Evolutionary conservation across 2,113 vertebrate genomes (phyloP).

Genomic region (Microcebus griseorufus): DNA sequence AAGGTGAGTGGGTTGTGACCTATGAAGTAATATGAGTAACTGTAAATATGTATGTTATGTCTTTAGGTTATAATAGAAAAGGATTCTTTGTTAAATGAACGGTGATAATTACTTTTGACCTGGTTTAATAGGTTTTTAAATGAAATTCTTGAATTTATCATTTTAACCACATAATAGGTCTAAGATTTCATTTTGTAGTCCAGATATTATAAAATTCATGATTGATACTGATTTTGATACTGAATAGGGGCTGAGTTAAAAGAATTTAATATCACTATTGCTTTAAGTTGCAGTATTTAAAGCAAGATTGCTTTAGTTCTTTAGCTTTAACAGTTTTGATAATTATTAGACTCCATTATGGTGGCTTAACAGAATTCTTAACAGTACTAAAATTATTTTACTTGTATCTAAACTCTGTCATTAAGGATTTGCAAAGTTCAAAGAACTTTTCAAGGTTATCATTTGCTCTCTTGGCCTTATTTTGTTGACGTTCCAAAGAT

Average conservation of each 20-base stretch:
- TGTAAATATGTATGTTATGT: slow-evolving; percentile 19
- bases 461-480: neutral
- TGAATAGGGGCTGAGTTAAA: neutral
- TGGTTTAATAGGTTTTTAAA: slow-evolving; percentile 18
- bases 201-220: slow-evolving; percentile 12
- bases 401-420: neutral
- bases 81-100: slow-evolving; percentile 35
- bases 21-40: neutral
- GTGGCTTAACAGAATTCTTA: neutral
- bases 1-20: slow-evolving; percentile 87
- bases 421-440: neutral
- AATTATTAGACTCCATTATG: neutral
- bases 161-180: neutral
- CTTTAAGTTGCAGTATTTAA: neutral
- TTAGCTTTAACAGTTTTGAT: neutral
- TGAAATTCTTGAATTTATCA: slow-evolving; percentile 28
- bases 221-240: neutral
- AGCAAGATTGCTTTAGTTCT: neutral
- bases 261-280: slow-evolving; percentile 40
- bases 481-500: slow-evolving; percentile 14
- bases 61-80: neutral
- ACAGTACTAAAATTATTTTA: slow-evolving; percentile 28
- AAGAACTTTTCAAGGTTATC: neutral
- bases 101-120: neutral
- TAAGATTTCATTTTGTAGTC: slow-evolving; percentile 18